phyloP scores from a whole-genome alignment of 2,797 vertebrate genomes.

The Chromobotia macracanthus region DNA sequence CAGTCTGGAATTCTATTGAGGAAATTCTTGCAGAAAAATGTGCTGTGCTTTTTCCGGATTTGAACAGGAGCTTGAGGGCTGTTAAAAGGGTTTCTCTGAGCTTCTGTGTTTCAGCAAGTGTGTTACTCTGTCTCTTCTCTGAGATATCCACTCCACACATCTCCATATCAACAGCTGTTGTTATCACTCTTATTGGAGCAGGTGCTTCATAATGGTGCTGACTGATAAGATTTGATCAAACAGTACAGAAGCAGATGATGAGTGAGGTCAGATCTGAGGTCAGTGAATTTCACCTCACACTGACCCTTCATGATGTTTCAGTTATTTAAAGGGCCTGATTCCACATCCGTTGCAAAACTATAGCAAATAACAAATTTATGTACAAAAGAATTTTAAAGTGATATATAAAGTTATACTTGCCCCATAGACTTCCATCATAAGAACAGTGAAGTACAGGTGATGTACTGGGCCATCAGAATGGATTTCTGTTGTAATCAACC shows the following conservation, averaged over 20 bases:
- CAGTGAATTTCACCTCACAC: background rate
- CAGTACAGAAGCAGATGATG: background rate
- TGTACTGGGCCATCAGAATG: too few species aligned
- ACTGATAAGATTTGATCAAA: background rate
- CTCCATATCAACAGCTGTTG: slow-evolving; percentile 6
- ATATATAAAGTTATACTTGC: too few species aligned
- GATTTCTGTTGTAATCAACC: too few species aligned
- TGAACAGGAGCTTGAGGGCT: background rate
- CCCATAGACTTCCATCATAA: too few species aligned
- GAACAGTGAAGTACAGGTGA: too few species aligned
- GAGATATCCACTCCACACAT: too few species aligned
- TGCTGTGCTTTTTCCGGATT: background rate
- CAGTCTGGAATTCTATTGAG: background rate
- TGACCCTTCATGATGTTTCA: too few species aligned
- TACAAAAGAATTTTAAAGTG: background rate
- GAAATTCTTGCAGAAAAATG: background rate
- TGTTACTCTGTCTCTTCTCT: too few species aligned
- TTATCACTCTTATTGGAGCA: background rate
- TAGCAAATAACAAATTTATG: background rate
- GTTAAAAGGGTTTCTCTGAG: too few species aligned
- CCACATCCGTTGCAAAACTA: background rate
- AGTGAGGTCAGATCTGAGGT: background rate
- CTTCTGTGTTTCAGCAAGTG: too few species aligned
- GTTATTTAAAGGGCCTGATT: too few species aligned
- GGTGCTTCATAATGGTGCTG: background rate